Base-by-base conservation (phyloP, 2,797 vertebrate genomes). In the Halcyon leucocephala region DNA sequence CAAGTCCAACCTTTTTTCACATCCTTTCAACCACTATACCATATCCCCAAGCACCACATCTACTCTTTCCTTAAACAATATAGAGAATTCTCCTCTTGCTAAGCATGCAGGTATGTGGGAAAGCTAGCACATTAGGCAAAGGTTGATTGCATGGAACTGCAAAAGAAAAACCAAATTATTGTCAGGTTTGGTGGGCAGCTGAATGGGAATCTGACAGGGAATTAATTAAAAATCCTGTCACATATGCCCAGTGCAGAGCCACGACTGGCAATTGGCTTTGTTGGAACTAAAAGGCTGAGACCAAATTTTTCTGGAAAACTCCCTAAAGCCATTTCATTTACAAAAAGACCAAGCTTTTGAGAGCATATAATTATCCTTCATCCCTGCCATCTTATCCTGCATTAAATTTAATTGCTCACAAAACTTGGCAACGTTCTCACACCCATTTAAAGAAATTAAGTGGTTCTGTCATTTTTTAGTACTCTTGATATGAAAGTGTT, bases 361-460 rank as follows among this genome's bases (percentile, higher is more conserved):
- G 89, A 96, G 91, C 95, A 88, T 96, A 95, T 95, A 96, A 97
- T 98, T 97, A 97, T 90, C 92, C 81, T 84, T 93, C 96, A 85
- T 92, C 94, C 94, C 49, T 76, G 61, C 81, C 54, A 92, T 96
- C 95, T 96, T 95, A 95, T 92, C 89, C 95, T 55, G 87, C 91
- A 90, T 92, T 95, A 97, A 95, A 92, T 95, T 90, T 96, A 97
- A 98, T 96, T 96, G 95, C 92, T 96, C 49, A 8, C 76, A 96
- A 96, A 97, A 94, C 85, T 77, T 96, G 95, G 94, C 91, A 95
- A 86, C 62, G 15, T 65, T 90, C 74, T 93, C 81, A 69, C 57
- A 60, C 77, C 72, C 92, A 86, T 96, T 97, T 97, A 97, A 96
- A 97, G 94, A 92, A 97, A 97, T 97, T 88, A 96, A 97, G 92